Evolutionary conservation across 1,140 invertebrate genomes (phyloP), one percentile per base, ranked within the genome.

Genomic region (Drosophila pruinosa): DNA sequence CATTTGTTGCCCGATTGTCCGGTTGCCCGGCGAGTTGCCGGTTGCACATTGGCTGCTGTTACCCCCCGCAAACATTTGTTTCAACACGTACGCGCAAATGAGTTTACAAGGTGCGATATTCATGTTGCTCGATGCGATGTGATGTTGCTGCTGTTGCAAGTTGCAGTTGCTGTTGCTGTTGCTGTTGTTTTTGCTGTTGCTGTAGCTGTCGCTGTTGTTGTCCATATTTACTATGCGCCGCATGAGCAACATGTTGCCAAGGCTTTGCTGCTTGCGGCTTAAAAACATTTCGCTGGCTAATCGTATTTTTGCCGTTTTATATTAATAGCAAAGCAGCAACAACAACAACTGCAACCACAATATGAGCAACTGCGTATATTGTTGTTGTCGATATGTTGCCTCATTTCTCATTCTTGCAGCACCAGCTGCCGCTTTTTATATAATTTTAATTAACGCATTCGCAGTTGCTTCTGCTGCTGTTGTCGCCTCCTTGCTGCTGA

Each of bases 61-160:
- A 76, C 89, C 75, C 83, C 89, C 89, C 89, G 89, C 89, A 86
- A 90, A 90, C 89, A 90, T 90, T 90, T 90, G 89, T 90, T 90
- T 90, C 89, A 90, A 90, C 89, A 90, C 89, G 89, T 86, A 89
- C 72, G 89, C 89, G 89, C 89, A 90, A 90, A 90, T 90, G 89
- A 90, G 89, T 90, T 90, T 83, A 90, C 89, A 90, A 89, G 88
- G 76, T 83, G 88, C 88, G 88, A 90, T 89, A 90, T 83, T 83
- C 89, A 88, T 88, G 82, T 88, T 88, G 82, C 82, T 75, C 57
- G 50, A 6, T 47, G 31, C 63, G 62, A 14, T 47, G 70, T n/a
- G 14, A 52, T 76, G 47, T 74, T 79, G 79, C 48, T 78, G 70
- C 63, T 8, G 57, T 36, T 77, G 73, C 38, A 53, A 67, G 54